These are phyloP conservation scores for Siniperca obscura DNA, from an alignment of 2,797 vertebrate genomes.

Conservation along the genomic window DNA sequence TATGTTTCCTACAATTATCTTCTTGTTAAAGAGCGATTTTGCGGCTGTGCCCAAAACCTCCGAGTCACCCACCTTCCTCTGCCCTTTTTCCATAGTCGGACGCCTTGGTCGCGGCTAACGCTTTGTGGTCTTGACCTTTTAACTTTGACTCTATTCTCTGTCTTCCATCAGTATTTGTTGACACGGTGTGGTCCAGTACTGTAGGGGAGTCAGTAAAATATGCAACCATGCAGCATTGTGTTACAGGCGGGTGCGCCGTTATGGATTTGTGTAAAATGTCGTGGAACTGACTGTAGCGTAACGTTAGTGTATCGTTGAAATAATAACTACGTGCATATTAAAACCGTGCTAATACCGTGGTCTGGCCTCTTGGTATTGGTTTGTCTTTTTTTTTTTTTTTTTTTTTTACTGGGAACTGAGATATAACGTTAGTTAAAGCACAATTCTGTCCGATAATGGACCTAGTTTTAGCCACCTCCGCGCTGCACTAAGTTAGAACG, in stretches of 20 bases:
- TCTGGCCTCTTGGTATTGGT: not conserved
- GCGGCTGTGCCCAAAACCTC: slow-evolving; percentile 43
- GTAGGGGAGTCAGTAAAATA: not conserved
- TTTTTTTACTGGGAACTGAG: too few species aligned
- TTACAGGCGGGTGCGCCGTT: slow-evolving; percentile 9
- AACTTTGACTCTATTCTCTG: not conserved
- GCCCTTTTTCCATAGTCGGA: slow-evolving; percentile 54
- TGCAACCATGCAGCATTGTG: slow-evolving; percentile 14
- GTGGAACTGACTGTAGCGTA: not conserved
- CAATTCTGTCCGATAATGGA: slow-evolving; percentile 62
- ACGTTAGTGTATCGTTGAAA: not conserved
- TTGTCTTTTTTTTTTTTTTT: not conserved
- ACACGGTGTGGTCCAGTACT: not conserved
- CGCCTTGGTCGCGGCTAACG: slow-evolving; percentile 10
- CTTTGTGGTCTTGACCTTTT: slow-evolving; percentile 23
- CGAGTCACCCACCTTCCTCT: slow-evolving; percentile 38
- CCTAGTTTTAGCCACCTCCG: slow-evolving; percentile 48
- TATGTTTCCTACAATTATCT: not conserved
- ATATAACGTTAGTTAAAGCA: not conserved
- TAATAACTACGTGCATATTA: not conserved
- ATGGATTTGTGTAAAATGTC: slow-evolving; percentile 1
- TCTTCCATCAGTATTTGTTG: not conserved
- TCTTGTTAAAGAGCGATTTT: slow-evolving; percentile 13
- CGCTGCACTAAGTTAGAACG: slow-evolving; percentile 10
- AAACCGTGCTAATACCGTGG: not conserved